phyloP scores from a whole-genome alignment of 1,140 invertebrate genomes.

The Paraescarpia echinospica region DNA sequence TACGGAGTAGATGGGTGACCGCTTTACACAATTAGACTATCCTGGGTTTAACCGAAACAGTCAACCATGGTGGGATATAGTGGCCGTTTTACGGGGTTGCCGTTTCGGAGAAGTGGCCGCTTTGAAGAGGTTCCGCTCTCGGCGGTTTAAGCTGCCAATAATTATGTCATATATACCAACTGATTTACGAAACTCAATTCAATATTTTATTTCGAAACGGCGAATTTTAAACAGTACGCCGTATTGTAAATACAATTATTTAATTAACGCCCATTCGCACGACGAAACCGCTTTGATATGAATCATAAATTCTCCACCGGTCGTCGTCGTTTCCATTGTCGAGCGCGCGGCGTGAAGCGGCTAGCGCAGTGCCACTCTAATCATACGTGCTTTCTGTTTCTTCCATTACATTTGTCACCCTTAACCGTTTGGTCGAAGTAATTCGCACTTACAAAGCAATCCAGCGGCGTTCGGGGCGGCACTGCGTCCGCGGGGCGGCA shows the following conservation, averaged over 20 bases:
- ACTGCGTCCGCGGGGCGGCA: not conserved
- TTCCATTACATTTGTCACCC: not conserved
- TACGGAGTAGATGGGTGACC: too few relatives aligned
- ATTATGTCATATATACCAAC: too few relatives aligned
- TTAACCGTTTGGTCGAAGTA: not conserved
- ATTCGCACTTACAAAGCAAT: constrained; percentile 5
- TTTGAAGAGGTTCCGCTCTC: not conserved
- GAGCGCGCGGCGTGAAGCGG: not conserved
- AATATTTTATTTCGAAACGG: not conserved
- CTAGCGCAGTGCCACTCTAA: not conserved
- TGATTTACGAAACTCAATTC: not conserved
- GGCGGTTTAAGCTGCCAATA: not conserved
- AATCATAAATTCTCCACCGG: not conserved
- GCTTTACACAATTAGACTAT: too few relatives aligned
- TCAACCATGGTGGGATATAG: too few relatives aligned
- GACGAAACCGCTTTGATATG: not conserved
- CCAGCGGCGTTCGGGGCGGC: not conserved
- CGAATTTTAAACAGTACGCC: not conserved
- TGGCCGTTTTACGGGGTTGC: too few relatives aligned
- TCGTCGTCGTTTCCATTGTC: not conserved
- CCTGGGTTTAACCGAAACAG: too few relatives aligned
- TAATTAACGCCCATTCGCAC: not conserved
- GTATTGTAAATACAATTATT: not conserved
- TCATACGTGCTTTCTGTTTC: not conserved
- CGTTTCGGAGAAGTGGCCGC: not conserved